These are phyloP conservation scores for Axea sp. DNA, from an alignment of 2,888 invertebrate species.

Conservation along the genomic window DNA sequence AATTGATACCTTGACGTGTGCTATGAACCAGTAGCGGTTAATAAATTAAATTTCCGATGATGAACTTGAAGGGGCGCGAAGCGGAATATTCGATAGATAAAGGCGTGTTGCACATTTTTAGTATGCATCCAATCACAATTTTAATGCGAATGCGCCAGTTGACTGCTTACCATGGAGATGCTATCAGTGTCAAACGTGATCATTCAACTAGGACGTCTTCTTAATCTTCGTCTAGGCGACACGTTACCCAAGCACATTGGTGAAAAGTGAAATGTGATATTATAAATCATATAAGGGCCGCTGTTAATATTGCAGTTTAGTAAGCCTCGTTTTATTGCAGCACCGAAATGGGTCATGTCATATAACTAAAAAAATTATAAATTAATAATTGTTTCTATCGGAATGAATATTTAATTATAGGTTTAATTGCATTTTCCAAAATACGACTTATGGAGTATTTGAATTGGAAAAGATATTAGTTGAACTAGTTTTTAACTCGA, in stretches of 20 bases:
- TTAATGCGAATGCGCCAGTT: conserved; percentile 39
- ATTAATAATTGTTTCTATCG: conserved; percentile 12
- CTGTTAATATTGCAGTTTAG: conserved; percentile 35
- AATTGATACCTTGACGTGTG: too few species aligned
- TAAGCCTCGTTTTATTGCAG: conserved; percentile 10
- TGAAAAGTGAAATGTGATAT: conserved; percentile 55
- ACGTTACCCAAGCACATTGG: conserved; percentile 32
- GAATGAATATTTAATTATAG: conserved; percentile 12
- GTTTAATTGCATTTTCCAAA: conserved; percentile 7
- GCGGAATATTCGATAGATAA: conserved; percentile 27
- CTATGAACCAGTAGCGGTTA: conserved; percentile 30
- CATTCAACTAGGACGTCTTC: conserved; percentile 52
- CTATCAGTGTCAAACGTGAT: conserved; percentile 58
- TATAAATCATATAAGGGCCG: conserved; percentile 45
- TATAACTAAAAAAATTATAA: background rate
- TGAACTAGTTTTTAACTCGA: too few species aligned
- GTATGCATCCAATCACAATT: conserved; percentile 38
- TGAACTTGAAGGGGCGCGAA: conserved; percentile 11
- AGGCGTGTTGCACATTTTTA: conserved; percentile 32
- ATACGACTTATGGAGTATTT: too few species aligned
- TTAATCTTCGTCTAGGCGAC: conserved; percentile 55
- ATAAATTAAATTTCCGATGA: conserved; percentile 45
- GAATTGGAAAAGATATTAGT: too few species aligned
- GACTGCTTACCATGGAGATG: conserved; percentile 39
- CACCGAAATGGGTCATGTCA: conserved; percentile 11